Evolutionary conservation across 2,888 invertebrate species (phyloP).

Genomic region (Caenorhabditis becei): DNA sequence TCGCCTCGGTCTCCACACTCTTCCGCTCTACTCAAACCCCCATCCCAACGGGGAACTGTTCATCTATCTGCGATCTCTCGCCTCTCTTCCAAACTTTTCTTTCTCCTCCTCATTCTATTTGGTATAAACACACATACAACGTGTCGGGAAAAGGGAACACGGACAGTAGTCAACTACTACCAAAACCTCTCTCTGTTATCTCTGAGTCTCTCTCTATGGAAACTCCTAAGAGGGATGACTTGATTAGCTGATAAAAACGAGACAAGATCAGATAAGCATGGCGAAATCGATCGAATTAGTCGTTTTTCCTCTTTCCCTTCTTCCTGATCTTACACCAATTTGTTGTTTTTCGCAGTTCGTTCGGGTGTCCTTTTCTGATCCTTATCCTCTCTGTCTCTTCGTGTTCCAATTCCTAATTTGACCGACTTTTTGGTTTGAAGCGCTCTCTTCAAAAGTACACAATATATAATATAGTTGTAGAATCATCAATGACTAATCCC

Average conservation of each 20-base stretch:
- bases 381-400: not conserved
- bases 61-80: not conserved
- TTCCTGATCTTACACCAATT: not conserved
- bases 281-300: constrained; percentile 4
- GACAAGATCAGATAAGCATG: not conserved
- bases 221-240: not conserved
- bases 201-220: not conserved
- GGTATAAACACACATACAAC: not conserved
- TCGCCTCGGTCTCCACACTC: not conserved
- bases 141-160: not conserved
- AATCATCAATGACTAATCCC: not conserved
- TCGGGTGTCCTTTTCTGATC: constrained; percentile 2
- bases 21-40: not conserved
- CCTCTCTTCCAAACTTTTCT: not conserved
- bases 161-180: not conserved
- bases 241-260: constrained; percentile 3
- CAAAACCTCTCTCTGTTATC: not conserved
- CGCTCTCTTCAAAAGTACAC: not conserved
- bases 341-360: not conserved
- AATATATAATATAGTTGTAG: not conserved
- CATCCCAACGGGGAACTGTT: constrained; percentile 1
- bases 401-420: not conserved
- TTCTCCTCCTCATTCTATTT: not conserved
- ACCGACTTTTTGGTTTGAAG: not conserved
- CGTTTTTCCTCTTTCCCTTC: not conserved